Evolutionary conservation across 2,113 vertebrate genomes (phyloP), one percentile per base, ranked within the genome.

Genomic region (Lates calcarifer): DNA sequence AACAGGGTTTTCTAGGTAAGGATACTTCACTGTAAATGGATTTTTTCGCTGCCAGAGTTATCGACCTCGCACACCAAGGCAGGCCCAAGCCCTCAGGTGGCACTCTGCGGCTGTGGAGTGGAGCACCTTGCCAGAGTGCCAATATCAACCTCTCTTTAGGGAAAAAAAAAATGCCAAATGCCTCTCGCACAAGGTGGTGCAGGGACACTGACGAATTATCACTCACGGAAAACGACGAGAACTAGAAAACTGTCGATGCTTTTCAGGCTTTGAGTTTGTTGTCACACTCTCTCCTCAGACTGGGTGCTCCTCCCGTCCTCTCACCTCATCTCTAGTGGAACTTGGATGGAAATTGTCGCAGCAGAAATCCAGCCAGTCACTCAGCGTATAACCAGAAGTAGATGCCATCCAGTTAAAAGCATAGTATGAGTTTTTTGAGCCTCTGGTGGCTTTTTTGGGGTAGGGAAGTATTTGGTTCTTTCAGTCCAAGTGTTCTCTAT

Each of bases 401-500:
- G 91, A 91, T 74, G 86, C 88, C 90, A 92, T 92, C 87, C 88
- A 78, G 45, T 86, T 74, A 58, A 84, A 86, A 57, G 67, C 75
- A 65, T 81, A 84, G 85, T 77, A 76, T 31, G 72, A 61, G 86
- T 79, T 90, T 87, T 81, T 77, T 64, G 66, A 90, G 87, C 87
- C 81, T 74, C 63, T n/a, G 77, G 79, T 73, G 81, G 88, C 62
- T 77, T 69, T 86, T 77, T 83, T 70, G 47, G 20, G 57, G 70
- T 88, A 87, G 82, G 72, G 72, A 85, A 83, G 91, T 90, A 85
- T 92, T 91, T 90, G 84, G 80, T 85, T 85, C 76, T 86, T 86
- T 86, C 66, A 90, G 90, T 92, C 87, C 81, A 89, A 87, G 87
- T 92, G 89, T 93, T 90, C 90, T 91, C 90, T 90, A 91, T 92